Evolutionary conservation across 2,888 invertebrate genomes (phyloP).

Genomic region (Eugnorisma glareosa): DNA sequence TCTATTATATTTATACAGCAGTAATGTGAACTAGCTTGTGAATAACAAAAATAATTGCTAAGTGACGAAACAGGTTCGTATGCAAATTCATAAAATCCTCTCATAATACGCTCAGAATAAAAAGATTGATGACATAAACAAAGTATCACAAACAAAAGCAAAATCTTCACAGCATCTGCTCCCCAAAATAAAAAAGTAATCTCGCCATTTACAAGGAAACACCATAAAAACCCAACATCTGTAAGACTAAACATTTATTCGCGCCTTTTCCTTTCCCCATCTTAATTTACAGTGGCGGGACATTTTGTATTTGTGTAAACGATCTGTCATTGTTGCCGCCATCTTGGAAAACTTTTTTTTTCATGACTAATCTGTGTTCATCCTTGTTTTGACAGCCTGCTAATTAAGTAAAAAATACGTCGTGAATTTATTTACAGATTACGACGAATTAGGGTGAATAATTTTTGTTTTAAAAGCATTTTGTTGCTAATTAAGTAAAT

Average conservation of each 20-base stretch:
- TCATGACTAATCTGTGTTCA: constrained; percentile 76
- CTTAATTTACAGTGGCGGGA: constrained; percentile 78
- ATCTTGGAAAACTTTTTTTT: constrained; percentile 77
- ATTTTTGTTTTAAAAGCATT: constrained; percentile 58
- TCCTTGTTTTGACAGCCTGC: constrained; percentile 70
- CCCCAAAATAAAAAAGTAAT: constrained; percentile 56
- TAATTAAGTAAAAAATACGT: constrained; percentile 70
- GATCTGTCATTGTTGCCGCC: constrained; percentile 84
- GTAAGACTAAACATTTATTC: constrained; percentile 65
- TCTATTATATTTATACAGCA: neutral
- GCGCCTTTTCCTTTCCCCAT: constrained; percentile 64
- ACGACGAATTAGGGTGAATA: constrained; percentile 62
- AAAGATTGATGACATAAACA: constrained; percentile 52
- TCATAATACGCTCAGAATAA: constrained; percentile 19
- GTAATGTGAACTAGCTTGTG: neutral
- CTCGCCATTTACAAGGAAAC: constrained; percentile 55
- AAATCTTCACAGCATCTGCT: constrained; percentile 26
- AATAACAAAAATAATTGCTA: neutral
- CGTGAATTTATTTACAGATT: constrained; percentile 59
- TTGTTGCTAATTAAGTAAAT: constrained; percentile 66
- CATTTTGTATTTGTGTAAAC: constrained; percentile 86
- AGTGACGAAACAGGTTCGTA: neutral
- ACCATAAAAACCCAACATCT: constrained; percentile 60
- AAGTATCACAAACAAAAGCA: constrained; percentile 41
- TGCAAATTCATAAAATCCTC: constrained; percentile 21